Evolutionary conservation across 2,888 invertebrate genomes (phyloP).

Genomic region (Caenorhabditis uteleia): DNA sequence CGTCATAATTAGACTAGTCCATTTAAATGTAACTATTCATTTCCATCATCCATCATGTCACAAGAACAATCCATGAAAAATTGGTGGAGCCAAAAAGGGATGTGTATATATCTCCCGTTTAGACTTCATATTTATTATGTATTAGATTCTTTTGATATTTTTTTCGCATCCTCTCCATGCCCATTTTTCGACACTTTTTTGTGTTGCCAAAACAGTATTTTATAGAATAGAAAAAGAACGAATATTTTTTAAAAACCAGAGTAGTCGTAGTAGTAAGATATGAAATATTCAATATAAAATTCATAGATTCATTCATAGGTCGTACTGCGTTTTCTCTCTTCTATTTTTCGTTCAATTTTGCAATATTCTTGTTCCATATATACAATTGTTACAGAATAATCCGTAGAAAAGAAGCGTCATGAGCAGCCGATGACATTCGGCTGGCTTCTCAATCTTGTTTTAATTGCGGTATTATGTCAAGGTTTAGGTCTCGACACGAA

Average conservation of each 20-base stretch:
- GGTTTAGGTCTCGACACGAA: neutral
- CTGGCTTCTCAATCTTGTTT: conserved; percentile 8
- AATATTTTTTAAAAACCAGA: neutral
- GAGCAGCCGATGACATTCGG: conserved; percentile 35
- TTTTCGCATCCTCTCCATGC: too few species aligned
- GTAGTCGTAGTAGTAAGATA: conserved; percentile 8
- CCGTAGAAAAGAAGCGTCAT: conserved; percentile 9
- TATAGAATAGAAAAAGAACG: too few species aligned
- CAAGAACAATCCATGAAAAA: too few species aligned
- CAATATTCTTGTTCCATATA: conserved; percentile 1
- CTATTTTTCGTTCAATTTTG: conserved; percentile 1
- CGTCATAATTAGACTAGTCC: too few species aligned
- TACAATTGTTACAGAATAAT: neutral
- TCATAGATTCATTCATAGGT: conserved; percentile 41
- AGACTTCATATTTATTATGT: too few species aligned
- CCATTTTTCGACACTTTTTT: neutral
- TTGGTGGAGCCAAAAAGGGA: too few species aligned
- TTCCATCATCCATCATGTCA: too few species aligned
- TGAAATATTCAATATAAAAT: conserved; percentile 41
- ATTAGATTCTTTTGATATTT: too few species aligned
- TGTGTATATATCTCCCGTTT: too few species aligned
- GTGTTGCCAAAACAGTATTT: neutral
- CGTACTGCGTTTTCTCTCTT: neutral
- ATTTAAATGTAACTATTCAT: too few species aligned
- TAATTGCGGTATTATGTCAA: neutral